phyloP scores from a whole-genome alignment of 1,140 invertebrate species.

The Theocolax elegans region DNA sequence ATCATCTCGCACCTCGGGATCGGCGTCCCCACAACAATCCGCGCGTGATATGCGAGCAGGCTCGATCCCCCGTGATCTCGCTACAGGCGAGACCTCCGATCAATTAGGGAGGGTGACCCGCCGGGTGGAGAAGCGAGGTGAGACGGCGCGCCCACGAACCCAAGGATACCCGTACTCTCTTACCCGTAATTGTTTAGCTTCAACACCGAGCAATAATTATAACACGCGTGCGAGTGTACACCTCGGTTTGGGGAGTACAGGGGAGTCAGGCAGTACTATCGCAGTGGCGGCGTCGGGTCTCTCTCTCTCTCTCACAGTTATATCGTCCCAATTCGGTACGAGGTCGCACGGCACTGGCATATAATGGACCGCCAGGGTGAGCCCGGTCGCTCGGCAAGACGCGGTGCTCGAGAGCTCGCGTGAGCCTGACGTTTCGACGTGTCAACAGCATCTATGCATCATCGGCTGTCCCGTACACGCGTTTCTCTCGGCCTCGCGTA shows the following conservation, averaged over 20 bases:
- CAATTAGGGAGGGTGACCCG: no score
- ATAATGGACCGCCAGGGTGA: constrained; percentile 33
- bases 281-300: no score
- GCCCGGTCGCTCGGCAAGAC: neutral
- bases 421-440: constrained; percentile 64
- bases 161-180: constrained; percentile 1
- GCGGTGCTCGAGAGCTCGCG: constrained; percentile 56
- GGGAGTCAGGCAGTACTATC: neutral
- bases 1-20: neutral
- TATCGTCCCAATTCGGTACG: no score
- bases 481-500: constrained; percentile 38
- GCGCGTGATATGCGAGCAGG: neutral
- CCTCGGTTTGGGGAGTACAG: constrained; percentile 50
- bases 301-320: no score
- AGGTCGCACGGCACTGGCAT: neutral
- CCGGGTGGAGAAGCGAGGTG: neutral
- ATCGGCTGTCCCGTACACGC: constrained; percentile 64
- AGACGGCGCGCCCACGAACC: neutral
- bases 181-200: constrained; percentile 37
- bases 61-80: no score
- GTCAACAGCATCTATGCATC: constrained; percentile 68
- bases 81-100: no score
- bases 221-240: constrained; percentile 46
- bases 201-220: constrained; percentile 57
- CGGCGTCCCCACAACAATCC: neutral